phyloP scores from a whole-genome alignment of 1,140 invertebrate genomes.

The Bombus huntii region DNA sequence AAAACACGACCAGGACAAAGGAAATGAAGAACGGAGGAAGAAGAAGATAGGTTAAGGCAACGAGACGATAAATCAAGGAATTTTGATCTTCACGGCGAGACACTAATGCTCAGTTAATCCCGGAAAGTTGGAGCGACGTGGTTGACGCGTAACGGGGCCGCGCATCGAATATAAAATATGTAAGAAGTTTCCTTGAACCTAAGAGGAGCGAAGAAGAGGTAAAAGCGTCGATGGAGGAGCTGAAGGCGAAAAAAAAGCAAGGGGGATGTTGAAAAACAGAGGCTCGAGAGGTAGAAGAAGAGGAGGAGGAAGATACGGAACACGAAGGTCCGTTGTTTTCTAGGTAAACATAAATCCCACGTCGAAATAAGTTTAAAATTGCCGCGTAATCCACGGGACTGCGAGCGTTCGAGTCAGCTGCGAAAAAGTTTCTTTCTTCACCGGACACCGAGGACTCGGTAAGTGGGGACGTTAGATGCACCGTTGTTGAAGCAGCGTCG shows the following conservation, averaged over 20 bases:
- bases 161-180: constrained; percentile 61
- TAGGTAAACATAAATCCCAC: constrained; percentile 58
- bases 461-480: constrained; percentile 6
- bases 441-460: constrained; percentile 5
- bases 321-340: constrained; percentile 54
- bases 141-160: constrained; percentile 5
- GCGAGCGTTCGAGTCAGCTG: constrained; percentile 19
- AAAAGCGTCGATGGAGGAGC: neutral
- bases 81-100: constrained; percentile 35
- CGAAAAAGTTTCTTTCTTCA: constrained; percentile 26
- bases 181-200: constrained; percentile 52
- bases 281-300: neutral
- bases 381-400: constrained; percentile 54
- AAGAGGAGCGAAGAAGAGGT: constrained; percentile 5
- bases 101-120: constrained; percentile 62
- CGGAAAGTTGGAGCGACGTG: constrained; percentile 1
- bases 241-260: neutral
- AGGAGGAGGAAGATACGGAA: neutral
- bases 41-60: neutral
- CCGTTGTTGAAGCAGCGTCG: constrained; percentile 40
- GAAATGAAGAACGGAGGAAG: neutral
- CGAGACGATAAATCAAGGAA: constrained; percentile 55
- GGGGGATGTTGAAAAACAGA: neutral
- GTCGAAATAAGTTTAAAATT: constrained; percentile 72
- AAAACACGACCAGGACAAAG: neutral